Base-by-base conservation (phyloP, 2,113 vertebrate genomes). In the Psittacula cyanocephala region DNA sequence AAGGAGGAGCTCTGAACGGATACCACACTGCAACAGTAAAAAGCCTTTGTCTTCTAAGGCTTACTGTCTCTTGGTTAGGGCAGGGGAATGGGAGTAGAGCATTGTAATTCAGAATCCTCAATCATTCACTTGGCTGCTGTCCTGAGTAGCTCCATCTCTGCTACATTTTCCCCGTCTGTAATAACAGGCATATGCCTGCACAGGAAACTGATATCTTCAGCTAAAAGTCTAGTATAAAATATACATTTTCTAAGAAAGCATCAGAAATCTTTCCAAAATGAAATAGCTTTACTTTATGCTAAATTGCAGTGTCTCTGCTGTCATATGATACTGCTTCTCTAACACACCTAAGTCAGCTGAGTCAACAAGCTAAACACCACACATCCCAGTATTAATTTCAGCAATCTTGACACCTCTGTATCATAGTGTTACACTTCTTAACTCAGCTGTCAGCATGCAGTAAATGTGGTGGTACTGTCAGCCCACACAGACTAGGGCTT, bases 401-500 rank as follows among this genome's bases (percentile, higher is more conserved):
- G 81, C 63, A 91, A 35, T 75, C 57, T 81, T 81, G 78, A 93
- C 89, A 84, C 86, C 85, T 91, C 89, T 96, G n/a, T 93, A 93
- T 96, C 78, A 44, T 35, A n/a, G 86, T 68, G 86, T 78, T 93
- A 91, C 83, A 87, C 28, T 94, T 92, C 71, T 67, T 79, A 88
- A 82, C 85, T 93, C 94, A 65, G 90, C 83, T 95, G 96, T 96
- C 86, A 96, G 72, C 60, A 11, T 95, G 82, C 80, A 74, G 57
- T 82, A 87, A 88, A 87, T 63, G 89, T 91, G 77, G 57, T 64
- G 71, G 37, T 81, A 41, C 82, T 96, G 94, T 92, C 89, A 97
- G 79, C 85, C 79, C 86, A 91, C 92, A 76, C 64, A 85, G 31
- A 83, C 78, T 18, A 76, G 64, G 78, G 49, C 35, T 94, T 57